Conservation (phyloP, 2,888 invertebrate species). For the Eudemis profundana region DNA sequence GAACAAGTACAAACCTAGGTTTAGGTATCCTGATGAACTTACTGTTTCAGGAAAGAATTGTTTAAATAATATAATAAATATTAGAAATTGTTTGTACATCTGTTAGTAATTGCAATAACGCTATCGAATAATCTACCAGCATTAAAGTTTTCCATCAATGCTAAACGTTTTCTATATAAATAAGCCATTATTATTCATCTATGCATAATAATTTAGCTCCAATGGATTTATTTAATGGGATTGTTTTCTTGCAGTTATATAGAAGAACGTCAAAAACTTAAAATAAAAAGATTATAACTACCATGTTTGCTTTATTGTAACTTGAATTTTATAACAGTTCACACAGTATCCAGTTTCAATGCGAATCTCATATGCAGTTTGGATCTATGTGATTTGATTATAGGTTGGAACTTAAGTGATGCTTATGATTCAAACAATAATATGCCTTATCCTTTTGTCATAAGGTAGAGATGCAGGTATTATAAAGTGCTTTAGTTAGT, state of each 20-base stretch:
- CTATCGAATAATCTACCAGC: neutral
- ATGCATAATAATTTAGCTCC: conserved; percentile 32
- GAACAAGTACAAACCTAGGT: too few relatives aligned
- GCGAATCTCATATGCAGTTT: neutral
- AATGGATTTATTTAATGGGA: conserved; percentile 33
- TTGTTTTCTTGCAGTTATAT: conserved; percentile 33
- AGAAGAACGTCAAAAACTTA: conserved; percentile 10
- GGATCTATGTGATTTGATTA: neutral
- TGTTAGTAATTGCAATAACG: neutral
- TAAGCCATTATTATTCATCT: conserved; percentile 31
- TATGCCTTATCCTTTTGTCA: neutral
- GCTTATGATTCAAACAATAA: neutral
- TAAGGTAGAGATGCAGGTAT: neutral
- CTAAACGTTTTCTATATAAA: conserved; percentile 15
- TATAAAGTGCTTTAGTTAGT: conserved; percentile 8
- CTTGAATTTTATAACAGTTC: neutral
- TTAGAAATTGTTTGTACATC: too few relatives aligned
- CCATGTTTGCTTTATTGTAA: neutral
- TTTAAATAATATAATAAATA: too few relatives aligned
- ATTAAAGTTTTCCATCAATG: conserved; percentile 2
- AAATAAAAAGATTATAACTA: neutral
- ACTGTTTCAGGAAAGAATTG: too few relatives aligned
- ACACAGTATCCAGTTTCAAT: neutral
- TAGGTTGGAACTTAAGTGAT: neutral
- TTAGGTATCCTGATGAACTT: too few relatives aligned